These are phyloP conservation scores for Doryteuthis pealeii DNA, from an alignment of 1,140 invertebrate species.

Conservation along the genomic window DNA sequence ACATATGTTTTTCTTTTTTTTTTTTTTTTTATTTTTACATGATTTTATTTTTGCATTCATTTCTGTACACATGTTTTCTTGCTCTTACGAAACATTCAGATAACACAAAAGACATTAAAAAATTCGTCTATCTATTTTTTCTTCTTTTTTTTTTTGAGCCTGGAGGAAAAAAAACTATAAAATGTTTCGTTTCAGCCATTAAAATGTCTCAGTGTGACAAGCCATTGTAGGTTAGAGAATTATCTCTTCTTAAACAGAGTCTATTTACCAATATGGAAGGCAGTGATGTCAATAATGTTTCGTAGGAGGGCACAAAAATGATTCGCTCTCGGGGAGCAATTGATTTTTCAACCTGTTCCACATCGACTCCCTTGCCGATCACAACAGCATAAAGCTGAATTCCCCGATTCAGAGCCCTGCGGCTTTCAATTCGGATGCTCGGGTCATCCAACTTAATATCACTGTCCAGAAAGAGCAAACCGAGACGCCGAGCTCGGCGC, in stretches of 20 bases:
- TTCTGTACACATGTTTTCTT: too few relatives aligned
- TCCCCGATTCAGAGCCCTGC: neutral
- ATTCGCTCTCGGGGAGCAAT: conserved; percentile 3
- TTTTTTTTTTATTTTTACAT: too few relatives aligned
- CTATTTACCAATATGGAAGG: neutral
- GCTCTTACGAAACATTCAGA: too few relatives aligned
- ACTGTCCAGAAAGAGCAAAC: neutral
- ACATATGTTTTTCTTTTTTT: too few relatives aligned
- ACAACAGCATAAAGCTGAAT: neutral
- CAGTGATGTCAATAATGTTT: neutral
- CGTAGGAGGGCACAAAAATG: neutral
- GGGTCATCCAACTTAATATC: neutral
- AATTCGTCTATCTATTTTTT: too few relatives aligned
- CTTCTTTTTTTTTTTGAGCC: too few relatives aligned
- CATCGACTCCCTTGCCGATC: neutral
- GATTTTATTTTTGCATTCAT: too few relatives aligned
- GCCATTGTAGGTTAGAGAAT: neutral
- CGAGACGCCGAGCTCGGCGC: neutral
- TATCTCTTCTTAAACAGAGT: neutral
- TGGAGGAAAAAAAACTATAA: too few relatives aligned
- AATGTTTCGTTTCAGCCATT: too few relatives aligned
- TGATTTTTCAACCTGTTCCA: neutral
- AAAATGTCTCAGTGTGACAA: neutral
- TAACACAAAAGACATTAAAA: too few relatives aligned
- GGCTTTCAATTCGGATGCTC: neutral